Evolutionary conservation across 2,888 invertebrate genomes (phyloP).

Genomic region (Leucozona laternaria): DNA sequence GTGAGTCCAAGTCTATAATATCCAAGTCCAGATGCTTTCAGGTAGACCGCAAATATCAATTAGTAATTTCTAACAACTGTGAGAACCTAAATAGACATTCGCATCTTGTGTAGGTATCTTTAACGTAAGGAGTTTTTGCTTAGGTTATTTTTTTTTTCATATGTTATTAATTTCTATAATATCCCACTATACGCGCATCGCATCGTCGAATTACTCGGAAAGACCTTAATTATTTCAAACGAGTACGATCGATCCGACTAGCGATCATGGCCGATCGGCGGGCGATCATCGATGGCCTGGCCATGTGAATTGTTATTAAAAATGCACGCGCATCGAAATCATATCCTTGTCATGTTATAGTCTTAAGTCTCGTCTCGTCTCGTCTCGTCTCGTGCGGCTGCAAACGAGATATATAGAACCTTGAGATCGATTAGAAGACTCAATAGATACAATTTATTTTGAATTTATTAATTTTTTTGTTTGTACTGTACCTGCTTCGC

Average conservation of each 20-base stretch:
- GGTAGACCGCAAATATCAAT: constrained; percentile 76
- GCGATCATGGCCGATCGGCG: constrained; percentile 40
- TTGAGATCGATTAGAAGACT: constrained; percentile 72
- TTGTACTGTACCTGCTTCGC: not conserved
- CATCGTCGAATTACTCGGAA: constrained; percentile 60
- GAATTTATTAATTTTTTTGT: constrained; percentile 69
- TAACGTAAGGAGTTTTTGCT: constrained; percentile 21
- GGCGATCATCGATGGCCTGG: constrained; percentile 38
- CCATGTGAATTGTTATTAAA: constrained; percentile 71
- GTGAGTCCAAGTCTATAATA: constrained; percentile 38
- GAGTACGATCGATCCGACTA: constrained; percentile 19
- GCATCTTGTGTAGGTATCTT: constrained; percentile 40
- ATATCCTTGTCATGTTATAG: constrained; percentile 74
- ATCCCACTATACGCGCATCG: constrained; percentile 50
- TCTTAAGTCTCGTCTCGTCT: constrained; percentile 71
- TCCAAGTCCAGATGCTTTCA: constrained; percentile 66
- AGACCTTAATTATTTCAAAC: constrained; percentile 71
- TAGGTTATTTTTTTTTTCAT: not conserved
- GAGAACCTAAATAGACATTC: constrained; percentile 73
- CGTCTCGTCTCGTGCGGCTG: constrained; percentile 73
- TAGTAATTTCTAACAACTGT: constrained; percentile 75
- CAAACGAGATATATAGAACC: constrained; percentile 60
- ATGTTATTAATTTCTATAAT: constrained; percentile 35
- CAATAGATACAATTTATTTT: constrained; percentile 74
- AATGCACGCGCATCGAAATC: constrained; percentile 74